Base-by-base conservation (phyloP, 2,797 vertebrate species). In the Lagocephalus sceleratus region DNA sequence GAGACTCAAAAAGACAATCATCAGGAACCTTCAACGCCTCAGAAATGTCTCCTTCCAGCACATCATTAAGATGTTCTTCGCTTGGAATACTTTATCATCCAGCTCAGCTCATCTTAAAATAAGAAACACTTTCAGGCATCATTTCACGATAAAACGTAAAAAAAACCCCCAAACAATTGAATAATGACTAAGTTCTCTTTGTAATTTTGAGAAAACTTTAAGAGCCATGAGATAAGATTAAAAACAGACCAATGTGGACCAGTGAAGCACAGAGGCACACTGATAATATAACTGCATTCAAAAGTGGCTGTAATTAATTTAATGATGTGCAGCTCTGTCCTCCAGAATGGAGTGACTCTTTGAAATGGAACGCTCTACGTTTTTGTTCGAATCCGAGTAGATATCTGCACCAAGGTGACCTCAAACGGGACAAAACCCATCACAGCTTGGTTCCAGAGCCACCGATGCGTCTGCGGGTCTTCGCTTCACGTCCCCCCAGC, bases 401-500 rank as follows among this genome's bases (percentile, higher is more conserved):
- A 16, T 40, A 40, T 16, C 39, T 2, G 16, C 39, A 48, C 12
- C 23, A 61, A 69, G 59, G 66, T 77, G 32, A 35, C 32, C 32
- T 4, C 14, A 12, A 75, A 75, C 66, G 77, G 53, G 49, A 61
- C 50, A 58, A 42, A 66, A 40, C 59, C 47, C 49, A 20, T 40
- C 40, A 47, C 52, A 52, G 47, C 29, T 35, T 23, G 65, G 43
- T 40, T 44, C 32, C 65, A 74, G n/a, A 47, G 11, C 38, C 4
- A 5, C 38, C 19, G 42, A 9, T 10, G 42, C 2, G 38, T 55
- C 68, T 74, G 60, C 60, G 52, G 54, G 51, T 55, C 58, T 52
- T 43, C 42, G 38, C 57, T 51, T 29, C 65, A 68, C 51, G 63
- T 74, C 63, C 52, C 42, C 64, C 53, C 68, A 50, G 68, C 64